Evolutionary conservation across 2,888 invertebrate species (phyloP).

Genomic region (Dascillus cervinus): DNA sequence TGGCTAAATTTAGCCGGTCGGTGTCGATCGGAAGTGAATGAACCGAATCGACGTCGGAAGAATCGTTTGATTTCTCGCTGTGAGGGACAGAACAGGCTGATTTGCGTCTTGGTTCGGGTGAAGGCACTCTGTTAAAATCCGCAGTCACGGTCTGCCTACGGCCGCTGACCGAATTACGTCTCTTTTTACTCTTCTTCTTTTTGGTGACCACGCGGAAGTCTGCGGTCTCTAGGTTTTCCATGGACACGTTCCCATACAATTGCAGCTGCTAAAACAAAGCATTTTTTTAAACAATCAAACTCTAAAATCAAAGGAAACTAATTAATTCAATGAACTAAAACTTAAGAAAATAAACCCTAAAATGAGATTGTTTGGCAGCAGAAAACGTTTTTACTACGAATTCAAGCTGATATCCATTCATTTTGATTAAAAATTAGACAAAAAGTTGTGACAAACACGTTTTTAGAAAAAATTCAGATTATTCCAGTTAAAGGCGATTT

Average conservation of each 20-base stretch:
- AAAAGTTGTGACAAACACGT: no score
- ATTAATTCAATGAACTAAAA: no score
- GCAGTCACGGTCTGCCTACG: slow-evolving; percentile 17
- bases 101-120: slow-evolving; percentile 46
- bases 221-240: slow-evolving; percentile 48
- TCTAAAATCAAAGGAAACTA: no score
- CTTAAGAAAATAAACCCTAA: no score
- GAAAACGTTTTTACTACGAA: no score
- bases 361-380: no score
- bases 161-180: slow-evolving; percentile 47
- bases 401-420: no score
- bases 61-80: slow-evolving; percentile 73
- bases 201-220: slow-evolving; percentile 81
- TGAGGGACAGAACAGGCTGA: slow-evolving; percentile 75
- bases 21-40: slow-evolving; percentile 68
- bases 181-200: slow-evolving; percentile 71
- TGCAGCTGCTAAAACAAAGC: slow-evolving; percentile 13
- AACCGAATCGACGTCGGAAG: slow-evolving; percentile 77
- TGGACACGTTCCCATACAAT: slow-evolving; percentile 36
- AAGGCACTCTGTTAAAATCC: slow-evolving; percentile 23
- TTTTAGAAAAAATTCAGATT: no score
- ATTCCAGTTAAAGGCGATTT: no score
- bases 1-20: slow-evolving; percentile 18
- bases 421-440: no score
- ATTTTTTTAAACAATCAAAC: no score